A percentile compares a stretch with the other conserved stretches of the same genome.
These are phyloP conservation scores for Oplegnathus fasciatus DNA, from an alignment of 2,113 vertebrate species.

Conservation along the genomic window DNA sequence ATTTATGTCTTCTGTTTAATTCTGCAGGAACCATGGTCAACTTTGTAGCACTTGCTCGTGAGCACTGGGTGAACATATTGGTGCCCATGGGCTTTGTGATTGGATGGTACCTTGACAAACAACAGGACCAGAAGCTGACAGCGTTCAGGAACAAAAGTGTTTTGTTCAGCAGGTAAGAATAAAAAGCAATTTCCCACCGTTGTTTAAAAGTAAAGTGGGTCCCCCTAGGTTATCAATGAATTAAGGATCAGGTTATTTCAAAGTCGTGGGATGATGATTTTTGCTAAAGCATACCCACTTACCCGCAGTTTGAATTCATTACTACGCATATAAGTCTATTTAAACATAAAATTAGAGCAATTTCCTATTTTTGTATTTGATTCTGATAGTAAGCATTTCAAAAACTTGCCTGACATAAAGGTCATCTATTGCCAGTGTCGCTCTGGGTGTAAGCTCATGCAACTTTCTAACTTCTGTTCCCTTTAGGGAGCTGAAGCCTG, in stretches of 20 bases:
- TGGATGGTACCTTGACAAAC: slow-evolving; percentile 90
- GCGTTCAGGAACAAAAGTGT: slow-evolving; percentile 94
- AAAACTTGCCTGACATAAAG: neutral
- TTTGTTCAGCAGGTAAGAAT: slow-evolving; percentile 88
- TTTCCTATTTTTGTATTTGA: neutral
- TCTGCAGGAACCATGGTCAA: slow-evolving; percentile 87
- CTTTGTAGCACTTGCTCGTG: slow-evolving; percentile 81
- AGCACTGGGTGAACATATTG: slow-evolving; percentile 88
- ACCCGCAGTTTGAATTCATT: neutral
- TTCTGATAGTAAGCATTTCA: neutral
- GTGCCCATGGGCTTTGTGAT: slow-evolving; percentile 91
- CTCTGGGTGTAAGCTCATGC: neutral
- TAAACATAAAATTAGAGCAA: neutral
- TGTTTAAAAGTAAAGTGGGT: neutral
- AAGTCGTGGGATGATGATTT: neutral
- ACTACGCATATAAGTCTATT: neutral
- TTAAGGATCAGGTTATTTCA: neutral
- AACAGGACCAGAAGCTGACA: slow-evolving; percentile 87
- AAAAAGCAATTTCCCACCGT: neutral
- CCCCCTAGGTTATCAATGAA: neutral
- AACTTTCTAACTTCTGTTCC: slow-evolving; percentile 18
- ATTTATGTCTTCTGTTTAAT: neutral
- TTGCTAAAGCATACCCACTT: neutral
- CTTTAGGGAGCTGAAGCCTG: slow-evolving; percentile 91
- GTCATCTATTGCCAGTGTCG: neutral